Evolutionary conservation across 1,140 invertebrate genomes (phyloP).

Genomic region (Limonius californicus): DNA sequence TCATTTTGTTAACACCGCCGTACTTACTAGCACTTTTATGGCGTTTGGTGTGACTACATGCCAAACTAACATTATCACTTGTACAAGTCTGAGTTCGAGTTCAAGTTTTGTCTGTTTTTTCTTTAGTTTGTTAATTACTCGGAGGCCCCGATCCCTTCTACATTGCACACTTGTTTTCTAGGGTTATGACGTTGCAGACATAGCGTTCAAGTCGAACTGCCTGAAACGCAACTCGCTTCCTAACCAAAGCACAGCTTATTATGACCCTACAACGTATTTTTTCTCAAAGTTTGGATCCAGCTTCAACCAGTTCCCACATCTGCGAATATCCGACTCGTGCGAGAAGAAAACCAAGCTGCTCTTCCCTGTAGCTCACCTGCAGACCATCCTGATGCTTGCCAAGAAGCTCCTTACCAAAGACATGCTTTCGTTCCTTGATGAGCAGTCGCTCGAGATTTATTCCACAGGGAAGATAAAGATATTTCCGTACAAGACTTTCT

Average conservation of each 20-base stretch:
- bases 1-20: not conserved
- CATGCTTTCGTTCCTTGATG: conserved; percentile 75
- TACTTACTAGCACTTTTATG: not conserved
- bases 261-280: conserved; percentile 80
- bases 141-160: too few relatives aligned
- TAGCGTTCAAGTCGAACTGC: conserved; percentile 31
- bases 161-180: conserved; percentile 13
- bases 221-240: not conserved
- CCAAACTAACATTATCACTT: not conserved
- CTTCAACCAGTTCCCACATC: conserved; percentile 82
- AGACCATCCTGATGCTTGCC: conserved; percentile 73
- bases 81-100: too few relatives aligned
- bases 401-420: conserved; percentile 89
- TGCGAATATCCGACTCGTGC: conserved; percentile 56
- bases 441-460: conserved; percentile 73
- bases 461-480: conserved; percentile 56
- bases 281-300: conserved; percentile 91
- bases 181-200: conserved; percentile 38
- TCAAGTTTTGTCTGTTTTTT: too few relatives aligned
- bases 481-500: conserved; percentile 88
- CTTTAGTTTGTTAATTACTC: too few relatives aligned
- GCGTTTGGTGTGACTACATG: not conserved
- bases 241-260: conserved; percentile 53
- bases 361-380: conserved; percentile 71
- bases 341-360: conserved; percentile 60